Base-by-base conservation (phyloP, 2,113 vertebrate species). In the Forbesichthys papilliferus region DNA sequence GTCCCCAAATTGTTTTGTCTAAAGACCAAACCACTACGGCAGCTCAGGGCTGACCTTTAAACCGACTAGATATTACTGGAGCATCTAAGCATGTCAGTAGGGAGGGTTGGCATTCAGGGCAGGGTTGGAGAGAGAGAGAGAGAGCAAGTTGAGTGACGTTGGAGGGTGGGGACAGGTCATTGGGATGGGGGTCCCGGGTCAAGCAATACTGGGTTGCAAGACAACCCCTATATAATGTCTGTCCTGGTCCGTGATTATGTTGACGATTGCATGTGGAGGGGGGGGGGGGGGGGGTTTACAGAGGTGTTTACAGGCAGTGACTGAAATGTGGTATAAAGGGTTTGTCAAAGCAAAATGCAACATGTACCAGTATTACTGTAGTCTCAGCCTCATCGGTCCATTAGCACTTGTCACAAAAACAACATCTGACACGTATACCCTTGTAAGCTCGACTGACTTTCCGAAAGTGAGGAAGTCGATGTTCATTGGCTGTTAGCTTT, bases 241-340 rank as follows among this genome's bases (percentile, higher is more conserved):
- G 84, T 81, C 68, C 75, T 70, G 75, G 68, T 80, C 81, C 81
- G 85, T 90, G 89, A 92, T 93, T 91, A 91, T 86, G 79, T 86
- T 91, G 85, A 16, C 4, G 34, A 13, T 42, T 59, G 57, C 57
- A 61, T 10, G 16, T n/a, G 7, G 54, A 16, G 10, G 54, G 9
- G 14, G 54, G 8, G 20, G 8, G 20, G 20, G 5, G 14, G 54
- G 10, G 9, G 14, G 53, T 55, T 55, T 56, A 56, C 54, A 18
- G 54, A 20, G 53, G 10, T 56, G 10, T 56, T 3, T 3, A 18
- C 20, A 56, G 9, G 3, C 7, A 55, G 53, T 7, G 54, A 18
- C n/a, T 56, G 3, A 42, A 42, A 42, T 42, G 36, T 47, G 55
- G 42, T 18, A n/a, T 20, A 68, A 68, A 70, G 46, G 11, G 12